Evolutionary conservation across 2,888 invertebrate genomes (phyloP), one percentile per base, ranked within the genome.

Genomic region (Drosophila recens): DNA sequence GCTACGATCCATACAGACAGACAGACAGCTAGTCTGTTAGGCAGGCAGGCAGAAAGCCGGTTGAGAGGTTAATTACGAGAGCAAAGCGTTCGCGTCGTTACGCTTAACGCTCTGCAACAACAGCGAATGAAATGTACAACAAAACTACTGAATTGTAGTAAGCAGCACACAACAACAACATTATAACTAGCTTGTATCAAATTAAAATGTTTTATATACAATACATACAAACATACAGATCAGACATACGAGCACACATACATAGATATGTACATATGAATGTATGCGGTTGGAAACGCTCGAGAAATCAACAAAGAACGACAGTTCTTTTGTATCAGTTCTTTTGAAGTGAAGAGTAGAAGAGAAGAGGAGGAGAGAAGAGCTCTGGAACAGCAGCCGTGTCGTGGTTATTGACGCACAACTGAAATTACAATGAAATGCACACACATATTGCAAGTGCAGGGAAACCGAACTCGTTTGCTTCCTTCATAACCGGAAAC

Each of bases 401-500:
- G 67, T 49, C 51, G 67, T 82, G 71, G 67, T 72, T 72, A 80
- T 89, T 87, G 84, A 87, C 84, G 84, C 84, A 83, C 76, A 80
- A 75, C 87, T 75, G 54, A 75, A 89, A 84, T 80, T 80, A 84
- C 87, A 85, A 81, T 87, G 63, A 71, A 79, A 73, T 75, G 72
- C 79, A 65, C 69, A 53, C 57, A 61, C 51, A 52, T 64, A 75
- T 77, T 72, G 72, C 85, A 73, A 79, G 76, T 76, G 85, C 76
- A 79, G 85, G 85, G 81, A 79, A 84, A 72, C 67, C 56, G 79
- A 89, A 89, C 89, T 75, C 80, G 77, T 79, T 65, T 78, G 80
- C 79, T 86, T 86, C 89, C 86, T 89, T 89, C 75, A 82, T 85
- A 89, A 89, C 86, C 86, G 89, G 86, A 89, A 89, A 86, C 88